Evolutionary conservation across 2,888 invertebrate genomes (phyloP).

Genomic region (Philereme transversata): DNA sequence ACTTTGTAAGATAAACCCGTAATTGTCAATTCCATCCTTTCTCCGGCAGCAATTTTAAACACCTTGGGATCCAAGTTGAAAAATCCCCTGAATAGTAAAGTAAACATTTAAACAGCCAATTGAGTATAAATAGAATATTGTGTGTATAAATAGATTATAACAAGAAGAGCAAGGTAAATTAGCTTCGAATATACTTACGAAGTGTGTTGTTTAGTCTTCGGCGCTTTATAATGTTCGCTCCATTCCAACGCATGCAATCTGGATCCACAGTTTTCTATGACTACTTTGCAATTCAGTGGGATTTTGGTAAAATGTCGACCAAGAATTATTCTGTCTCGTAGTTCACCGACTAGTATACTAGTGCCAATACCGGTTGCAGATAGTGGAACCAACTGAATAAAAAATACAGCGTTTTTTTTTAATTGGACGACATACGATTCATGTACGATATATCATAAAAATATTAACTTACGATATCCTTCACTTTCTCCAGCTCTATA

Average conservation of each 20-base stretch:
- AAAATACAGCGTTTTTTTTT: not conserved
- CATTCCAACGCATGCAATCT: constrained; percentile 80
- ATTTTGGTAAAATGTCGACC: constrained; percentile 86
- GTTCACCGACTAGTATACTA: constrained; percentile 85
- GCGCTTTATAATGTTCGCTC: constrained; percentile 73
- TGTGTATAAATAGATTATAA: constrained; percentile 2
- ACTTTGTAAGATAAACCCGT: constrained; percentile 67
- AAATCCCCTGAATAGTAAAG: constrained; percentile 59
- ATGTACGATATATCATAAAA: not conserved
- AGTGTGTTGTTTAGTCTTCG: constrained; percentile 61
- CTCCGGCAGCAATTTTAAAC: constrained; percentile 74
- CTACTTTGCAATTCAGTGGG: constrained; percentile 65
- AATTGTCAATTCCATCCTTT: constrained; percentile 68
- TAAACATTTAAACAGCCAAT: constrained; percentile 1
- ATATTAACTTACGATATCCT: constrained; percentile 68
- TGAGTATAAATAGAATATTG: not conserved
- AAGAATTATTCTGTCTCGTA: constrained; percentile 83
- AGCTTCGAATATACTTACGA: constrained; percentile 51
- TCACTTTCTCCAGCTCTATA: constrained; percentile 71
- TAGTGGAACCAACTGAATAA: constrained; percentile 63
- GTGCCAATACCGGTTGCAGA: constrained; percentile 86
- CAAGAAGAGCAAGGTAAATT: not conserved
- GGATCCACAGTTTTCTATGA: constrained; percentile 82
- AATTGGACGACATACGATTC: not conserved
- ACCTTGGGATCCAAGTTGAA: constrained; percentile 74